phyloP scores from a whole-genome alignment of 1,140 invertebrate genomes.

The Pseudomyrmex cubaensis region DNA sequence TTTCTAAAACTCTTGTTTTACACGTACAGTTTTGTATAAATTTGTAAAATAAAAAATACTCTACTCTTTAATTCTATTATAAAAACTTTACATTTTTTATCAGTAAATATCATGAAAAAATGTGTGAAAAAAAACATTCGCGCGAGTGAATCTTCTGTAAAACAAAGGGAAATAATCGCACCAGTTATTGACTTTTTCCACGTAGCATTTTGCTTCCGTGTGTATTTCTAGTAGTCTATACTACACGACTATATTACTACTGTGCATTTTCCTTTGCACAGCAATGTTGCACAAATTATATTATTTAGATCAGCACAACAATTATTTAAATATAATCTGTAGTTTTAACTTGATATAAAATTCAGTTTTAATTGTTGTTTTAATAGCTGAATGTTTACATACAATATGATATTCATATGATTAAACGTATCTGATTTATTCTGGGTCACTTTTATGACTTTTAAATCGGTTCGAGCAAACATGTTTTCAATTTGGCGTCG shows the following conservation, averaged over 20 bases:
- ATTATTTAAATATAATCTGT: not conserved
- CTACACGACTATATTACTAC: not conserved
- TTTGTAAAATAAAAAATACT: too few relatives aligned
- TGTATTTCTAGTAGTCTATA: constrained; percentile 24
- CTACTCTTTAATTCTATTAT: too few relatives aligned
- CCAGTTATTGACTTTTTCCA: constrained; percentile 48
- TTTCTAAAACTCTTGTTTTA: not conserved
- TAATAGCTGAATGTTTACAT: not conserved
- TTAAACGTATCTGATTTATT: not conserved
- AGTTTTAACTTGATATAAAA: not conserved
- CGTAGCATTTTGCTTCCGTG: constrained; percentile 45
- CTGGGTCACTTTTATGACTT: not conserved
- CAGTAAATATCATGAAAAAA: not conserved
- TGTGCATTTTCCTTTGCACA: not conserved
- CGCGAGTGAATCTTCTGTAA: not conserved
- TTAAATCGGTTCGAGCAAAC: not conserved
- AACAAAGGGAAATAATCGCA: constrained; percentile 19
- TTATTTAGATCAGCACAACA: not conserved
- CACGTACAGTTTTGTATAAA: not conserved
- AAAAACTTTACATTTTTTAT: too few relatives aligned
- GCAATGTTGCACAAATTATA: not conserved
- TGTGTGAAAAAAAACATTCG: not conserved
- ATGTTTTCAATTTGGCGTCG: constrained; percentile 1
- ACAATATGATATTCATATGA: not conserved
- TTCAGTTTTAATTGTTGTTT: too few relatives aligned